Evolutionary conservation across 2,797 vertebrate genomes (phyloP), one percentile per base, ranked within the genome.

Genomic region (Anas bernieri): DNA sequence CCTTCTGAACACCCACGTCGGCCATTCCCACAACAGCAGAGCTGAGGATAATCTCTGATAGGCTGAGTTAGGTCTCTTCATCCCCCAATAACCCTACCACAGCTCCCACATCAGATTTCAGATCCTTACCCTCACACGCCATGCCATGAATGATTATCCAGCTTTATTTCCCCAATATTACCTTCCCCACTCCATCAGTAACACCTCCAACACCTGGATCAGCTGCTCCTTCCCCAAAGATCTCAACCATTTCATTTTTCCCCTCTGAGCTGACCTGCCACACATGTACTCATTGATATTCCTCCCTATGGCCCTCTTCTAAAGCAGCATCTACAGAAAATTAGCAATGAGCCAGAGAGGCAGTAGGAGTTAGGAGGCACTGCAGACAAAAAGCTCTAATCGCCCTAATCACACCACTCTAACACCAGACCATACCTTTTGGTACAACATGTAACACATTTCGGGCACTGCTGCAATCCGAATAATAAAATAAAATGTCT

Each of bases 271-370:
- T 9, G 59, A 59, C 28, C 59, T 17, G 63, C 52, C 83, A 84
- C 67, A 43, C 48, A 78, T 2, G 2, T 1, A 14, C 83, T 94
- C 90, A 94, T 80, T 95, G 90, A 93, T 90, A 97, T 96, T 95
- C 94, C 45, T 94, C 88, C 77, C 89, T 50, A 4, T 25, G 39
- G 70, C 46, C 69, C 70, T 70, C 91, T 83, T 73, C 58, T 63
- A 90, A 77, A 1, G 1, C 74, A 83, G 91, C 91, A 88, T 37
- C 87, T 41, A 61, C 85, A 93, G 94, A 86, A 96, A 95, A 96
- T 95, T 61, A 95, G 83, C 77, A 90, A 7, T 3, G 61, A 80
- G 86, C 56, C 77, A 88, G 83, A 72, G 56, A 93, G 83, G 56
- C 37, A 5, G 77, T 0, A 64, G 77, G 70, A 84, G 70, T 58